Base-by-base conservation (phyloP, 1,140 invertebrate species). In the Adelges cooleyi region DNA sequence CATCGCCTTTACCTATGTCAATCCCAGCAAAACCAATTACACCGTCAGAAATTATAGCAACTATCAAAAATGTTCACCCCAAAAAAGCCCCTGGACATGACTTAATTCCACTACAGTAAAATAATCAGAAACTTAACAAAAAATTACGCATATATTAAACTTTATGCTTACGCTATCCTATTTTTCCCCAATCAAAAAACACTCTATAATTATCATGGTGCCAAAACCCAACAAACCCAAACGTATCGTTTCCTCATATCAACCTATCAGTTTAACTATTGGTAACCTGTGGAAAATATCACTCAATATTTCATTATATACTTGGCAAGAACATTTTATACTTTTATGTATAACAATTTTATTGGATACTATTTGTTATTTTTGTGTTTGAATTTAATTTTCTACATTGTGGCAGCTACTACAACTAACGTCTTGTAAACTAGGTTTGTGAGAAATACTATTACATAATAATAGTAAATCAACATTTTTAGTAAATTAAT, bases 181-280 rank as follows among this genome's bases (percentile, higher is more conserved):
- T 9, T 51, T 51, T n/a, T 9, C 15, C 17, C 13, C n/a, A 22
- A 49, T 69, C 36, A 75, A 72, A 71, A 76, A 75, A 66, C 56
- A 72, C 22, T 71, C 73, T 4, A 56, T 72, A 56, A 69, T 73
- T 3, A 71, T 73, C 9, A 71, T 74, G 68, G 68, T 75, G 22
- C 49, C 25, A 9, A 70, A 70, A 56, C 70, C 70, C 9, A 71
- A 68, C 13, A 73, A 75, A 71, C 67, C 68, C 27, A 36, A 67
- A 53, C 44, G 72, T 22, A 52, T 66, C 6, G 67, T 59, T 40
- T 71, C 70, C 1, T 74, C 6, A 23, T 72, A 1, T 71, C 68
- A 2, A 73, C 75, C 67, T 6, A 72, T 27, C 23, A 50, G 48
- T 25, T 50, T 50, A 25, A n/a, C n/a, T n/a, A n/a, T n/a, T n/a